Evolutionary conservation across 2,113 vertebrate genomes (phyloP).

Genomic region (Gymnobelideus leadbeateri): DNA sequence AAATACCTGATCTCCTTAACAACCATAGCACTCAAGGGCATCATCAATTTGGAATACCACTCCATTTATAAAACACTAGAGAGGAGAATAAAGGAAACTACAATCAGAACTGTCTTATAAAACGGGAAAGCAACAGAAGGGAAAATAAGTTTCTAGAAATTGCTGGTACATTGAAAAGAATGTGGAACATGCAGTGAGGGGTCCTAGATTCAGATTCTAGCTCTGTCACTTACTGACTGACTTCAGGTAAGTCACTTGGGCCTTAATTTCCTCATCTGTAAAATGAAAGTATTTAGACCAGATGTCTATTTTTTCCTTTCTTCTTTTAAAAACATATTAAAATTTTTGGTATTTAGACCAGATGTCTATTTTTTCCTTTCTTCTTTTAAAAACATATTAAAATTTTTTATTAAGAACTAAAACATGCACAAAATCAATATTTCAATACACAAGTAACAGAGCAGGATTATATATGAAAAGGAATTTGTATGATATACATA

Average conservation of each 20-base stretch:
- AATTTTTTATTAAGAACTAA: background rate
- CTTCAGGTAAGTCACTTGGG: background rate
- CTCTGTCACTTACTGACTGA: background rate
- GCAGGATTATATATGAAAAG: background rate
- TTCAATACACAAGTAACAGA: background rate
- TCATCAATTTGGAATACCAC: background rate
- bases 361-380: background rate
- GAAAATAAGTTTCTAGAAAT: background rate
- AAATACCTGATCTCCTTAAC: background rate
- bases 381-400: background rate
- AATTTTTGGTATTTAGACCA: no score
- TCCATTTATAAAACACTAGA: background rate
- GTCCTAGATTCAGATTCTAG: no score
- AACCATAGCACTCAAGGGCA: background rate
- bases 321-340: background rate
- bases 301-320: background rate
- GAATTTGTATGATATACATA: background rate
- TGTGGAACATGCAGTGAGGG: background rate
- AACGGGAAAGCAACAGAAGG: background rate
- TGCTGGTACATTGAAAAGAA: background rate
- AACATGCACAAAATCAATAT: background rate
- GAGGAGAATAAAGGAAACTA: background rate
- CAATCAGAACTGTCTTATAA: background rate
- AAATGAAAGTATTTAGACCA: background rate
- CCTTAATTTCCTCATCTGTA: no score